A percentile compares a stretch with the other conserved stretches of the same genome.
Conservation (phyloP, 2,888 invertebrate species). For the Anoncus sp. region DNA sequence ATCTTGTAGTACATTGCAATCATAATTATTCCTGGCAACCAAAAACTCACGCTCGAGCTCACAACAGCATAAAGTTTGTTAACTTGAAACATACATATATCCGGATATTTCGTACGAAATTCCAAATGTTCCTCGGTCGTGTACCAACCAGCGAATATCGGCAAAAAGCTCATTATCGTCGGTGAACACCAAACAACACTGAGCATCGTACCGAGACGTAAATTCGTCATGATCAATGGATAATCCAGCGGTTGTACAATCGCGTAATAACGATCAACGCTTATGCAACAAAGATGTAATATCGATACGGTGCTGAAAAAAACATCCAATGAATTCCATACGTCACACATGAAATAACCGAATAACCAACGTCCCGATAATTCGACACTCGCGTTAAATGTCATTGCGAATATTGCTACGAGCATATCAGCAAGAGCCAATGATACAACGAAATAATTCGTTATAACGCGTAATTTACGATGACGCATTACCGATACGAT, state of each 20-base stretch:
- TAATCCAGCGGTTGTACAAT: conserved; percentile 97
- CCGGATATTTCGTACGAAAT: conserved; percentile 77
- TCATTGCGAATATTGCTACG: conserved; percentile 97
- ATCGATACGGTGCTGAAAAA: conserved; percentile 97
- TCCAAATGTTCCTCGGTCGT: conserved; percentile 92
- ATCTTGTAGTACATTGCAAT: conserved; percentile 96
- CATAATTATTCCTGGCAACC: conserved; percentile 97
- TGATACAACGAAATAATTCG: conserved; percentile 98
- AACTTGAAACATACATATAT: conserved; percentile 91
- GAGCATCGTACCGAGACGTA: conserved; percentile 91
- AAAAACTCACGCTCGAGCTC: conserved; percentile 96
- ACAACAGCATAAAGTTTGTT: conserved; percentile 94
- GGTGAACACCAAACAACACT: conserved; percentile 97
- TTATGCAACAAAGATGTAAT: conserved; percentile 96
- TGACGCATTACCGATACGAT: conserved; percentile 94
- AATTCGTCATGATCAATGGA: conserved; percentile 95
- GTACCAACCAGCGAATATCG: conserved; percentile 98
- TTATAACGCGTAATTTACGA: conserved; percentile 91
- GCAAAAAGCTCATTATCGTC: conserved; percentile 95
- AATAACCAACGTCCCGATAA: conserved; percentile 94
- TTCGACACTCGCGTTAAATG: conserved; percentile 96
- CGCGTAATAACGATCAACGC: conserved; percentile 94
- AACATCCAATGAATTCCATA: conserved; percentile 98
- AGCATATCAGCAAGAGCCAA: conserved; percentile 97
- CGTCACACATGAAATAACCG: conserved; percentile 96